Conservation (phyloP, 2,797 vertebrate genomes). For the Pipistrellus pipistrellus region DNA sequence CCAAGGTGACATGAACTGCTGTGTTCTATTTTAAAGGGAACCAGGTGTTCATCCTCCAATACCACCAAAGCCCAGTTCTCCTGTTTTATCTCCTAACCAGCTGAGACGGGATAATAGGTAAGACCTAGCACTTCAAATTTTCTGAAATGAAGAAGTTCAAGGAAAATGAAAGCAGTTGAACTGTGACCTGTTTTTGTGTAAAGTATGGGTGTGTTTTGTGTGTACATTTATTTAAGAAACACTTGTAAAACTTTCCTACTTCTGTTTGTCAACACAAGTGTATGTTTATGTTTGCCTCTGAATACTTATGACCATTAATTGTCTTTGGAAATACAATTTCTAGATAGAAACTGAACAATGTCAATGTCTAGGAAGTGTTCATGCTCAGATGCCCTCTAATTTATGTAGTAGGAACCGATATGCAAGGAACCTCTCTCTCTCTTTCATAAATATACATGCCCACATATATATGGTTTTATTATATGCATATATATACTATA, state of each 20-base stretch:
- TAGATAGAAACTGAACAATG: neutral
- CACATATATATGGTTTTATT: neutral
- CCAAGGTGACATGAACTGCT: slow-evolving; percentile 57
- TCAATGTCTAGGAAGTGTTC: slow-evolving; percentile 13
- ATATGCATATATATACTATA: neutral
- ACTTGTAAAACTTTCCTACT: neutral
- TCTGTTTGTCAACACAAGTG: neutral
- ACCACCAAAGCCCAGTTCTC: slow-evolving; percentile 81
- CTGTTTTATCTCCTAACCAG: slow-evolving; percentile 68
- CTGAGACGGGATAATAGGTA: slow-evolving; percentile 69
- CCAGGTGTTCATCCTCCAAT: slow-evolving; percentile 80
- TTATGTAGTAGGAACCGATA: neutral
- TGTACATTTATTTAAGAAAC: neutral
- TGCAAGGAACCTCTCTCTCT: neutral
- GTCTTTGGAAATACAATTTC: neutral
- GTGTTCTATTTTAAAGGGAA: slow-evolving; percentile 83
- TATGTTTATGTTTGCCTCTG: slow-evolving; percentile 24
- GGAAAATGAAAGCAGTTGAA: neutral
- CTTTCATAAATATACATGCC: neutral
- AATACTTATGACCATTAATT: neutral
- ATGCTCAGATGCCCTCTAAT: neutral
- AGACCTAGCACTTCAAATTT: slow-evolving; percentile 1
- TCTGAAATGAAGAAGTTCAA: neutral
- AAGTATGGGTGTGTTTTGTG: neutral
- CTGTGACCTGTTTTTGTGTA: neutral